Base-by-base conservation (phyloP, 2,888 invertebrate species). In the Pimpla rufipes region DNA sequence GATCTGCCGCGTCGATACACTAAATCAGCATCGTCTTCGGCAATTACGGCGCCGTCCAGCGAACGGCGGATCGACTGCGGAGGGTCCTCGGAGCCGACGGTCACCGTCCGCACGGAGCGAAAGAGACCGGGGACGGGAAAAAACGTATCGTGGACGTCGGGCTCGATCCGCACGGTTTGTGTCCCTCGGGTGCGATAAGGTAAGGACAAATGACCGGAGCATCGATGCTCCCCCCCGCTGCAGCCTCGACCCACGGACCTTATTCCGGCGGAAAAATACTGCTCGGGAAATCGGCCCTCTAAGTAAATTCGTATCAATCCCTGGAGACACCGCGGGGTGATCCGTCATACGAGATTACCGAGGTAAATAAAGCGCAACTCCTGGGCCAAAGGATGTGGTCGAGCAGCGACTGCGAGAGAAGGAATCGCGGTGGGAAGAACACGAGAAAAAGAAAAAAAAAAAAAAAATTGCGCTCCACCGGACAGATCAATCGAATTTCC, bases 271-370 rank as follows among this genome's bases (percentile, higher is more conserved):
- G 92, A 91, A 91, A 91, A 90, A 90, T 88, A 88, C 88, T 87
- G 87, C 86, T 88, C 87, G 87, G 88, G 87, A 91, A 91, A 91
- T 91, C 92, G 89, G 88, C 90, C 91, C 91, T 91, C 91, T 92
- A 92, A 93, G 93, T 93, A 93, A 93, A 93, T 93, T 92, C 91
- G 91, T 90, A 92, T 91, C 91, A 92, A 92, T 90, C 91, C 91
- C 91, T 80, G 83, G 89, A 88, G 91, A 89, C 87, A 82, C 67
- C 70, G 67, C 67, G 79, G 81, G 86, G 87, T 88, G 88, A 92
- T 93, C 91, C 89, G 91, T 92, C 92, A 93, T 92, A 89, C 86
- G 87, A 92, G 92, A 93, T 93, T 93, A 92, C 90, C 90, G 88
- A 83, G 90, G 90, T 93, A 91, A 92, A 92, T 92, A 92, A 91